Percentiles rank a stretch among this genome's conserved stretches.
Evolutionary conservation across 2,797 vertebrate genomes (phyloP).

Genomic region (Eurystomus glaucurus): DNA sequence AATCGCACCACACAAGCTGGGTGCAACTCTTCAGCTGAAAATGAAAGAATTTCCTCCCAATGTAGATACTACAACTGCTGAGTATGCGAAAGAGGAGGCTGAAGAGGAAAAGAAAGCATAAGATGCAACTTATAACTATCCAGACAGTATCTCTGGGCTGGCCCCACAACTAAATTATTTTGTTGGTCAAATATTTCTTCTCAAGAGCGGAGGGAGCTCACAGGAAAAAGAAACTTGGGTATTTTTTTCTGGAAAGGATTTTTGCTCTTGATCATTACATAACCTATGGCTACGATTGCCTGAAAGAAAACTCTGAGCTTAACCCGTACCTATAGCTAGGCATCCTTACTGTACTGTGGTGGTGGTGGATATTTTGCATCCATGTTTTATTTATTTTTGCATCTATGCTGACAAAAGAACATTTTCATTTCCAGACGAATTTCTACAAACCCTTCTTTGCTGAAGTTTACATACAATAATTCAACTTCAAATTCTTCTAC

Average conservation of each 20-base stretch:
- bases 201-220: not conserved
- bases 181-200: not conserved
- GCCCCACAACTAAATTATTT: not conserved
- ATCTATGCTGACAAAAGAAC: not conserved
- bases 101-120: not conserved
- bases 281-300: not conserved
- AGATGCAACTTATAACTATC: not conserved
- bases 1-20: not conserved
- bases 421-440: constrained; percentile 1
- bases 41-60: not conserved
- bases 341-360: not conserved
- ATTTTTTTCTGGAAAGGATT: not conserved
- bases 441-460: not conserved
- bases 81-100: not conserved
- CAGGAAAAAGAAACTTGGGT: not conserved
- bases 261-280: not conserved
- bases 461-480: not conserved
- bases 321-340: not conserved
- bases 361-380: not conserved
- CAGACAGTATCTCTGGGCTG: not conserved
- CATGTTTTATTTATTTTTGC: not conserved
- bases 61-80: not conserved
- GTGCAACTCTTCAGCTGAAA: not conserved
- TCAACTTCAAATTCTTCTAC: not conserved
- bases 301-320: not conserved